A percentile compares a stretch with the other conserved stretches of the same genome.
These are phyloP conservation scores for Garrulus glandarius DNA, from an alignment of 2,797 vertebrate species.

Conservation along the genomic window DNA sequence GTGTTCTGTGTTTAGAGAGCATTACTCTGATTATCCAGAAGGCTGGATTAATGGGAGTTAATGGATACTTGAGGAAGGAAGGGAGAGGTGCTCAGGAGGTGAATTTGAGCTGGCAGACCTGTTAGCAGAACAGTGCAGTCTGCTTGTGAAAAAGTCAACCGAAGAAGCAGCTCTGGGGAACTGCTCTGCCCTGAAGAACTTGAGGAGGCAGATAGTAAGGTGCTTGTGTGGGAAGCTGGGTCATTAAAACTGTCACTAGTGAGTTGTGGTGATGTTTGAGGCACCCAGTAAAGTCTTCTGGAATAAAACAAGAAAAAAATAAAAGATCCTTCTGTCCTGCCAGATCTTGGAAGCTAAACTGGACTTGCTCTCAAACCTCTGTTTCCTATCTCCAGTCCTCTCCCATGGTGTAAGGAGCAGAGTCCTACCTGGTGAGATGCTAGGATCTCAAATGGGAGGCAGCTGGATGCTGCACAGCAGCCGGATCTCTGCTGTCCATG, in stretches of 20 bases:
- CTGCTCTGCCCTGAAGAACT: background rate
- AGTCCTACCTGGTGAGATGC: rapidly evolving
- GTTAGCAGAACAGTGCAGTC: background rate
- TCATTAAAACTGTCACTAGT: background rate
- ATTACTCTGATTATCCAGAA: constrained; percentile 26
- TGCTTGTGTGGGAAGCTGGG: background rate
- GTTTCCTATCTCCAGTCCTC: background rate
- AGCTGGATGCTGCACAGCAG: background rate
- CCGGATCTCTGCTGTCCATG: rapidly evolving
- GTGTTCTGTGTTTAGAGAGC: background rate
- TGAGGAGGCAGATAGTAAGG: background rate
- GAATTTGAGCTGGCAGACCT: background rate
- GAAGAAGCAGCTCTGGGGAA: background rate
- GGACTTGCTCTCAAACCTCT: background rate
- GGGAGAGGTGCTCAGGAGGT: background rate
- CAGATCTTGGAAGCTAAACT: background rate
- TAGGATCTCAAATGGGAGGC: background rate
- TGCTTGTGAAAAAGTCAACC: background rate
- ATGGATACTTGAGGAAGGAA: background rate
- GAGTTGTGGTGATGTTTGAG: background rate
- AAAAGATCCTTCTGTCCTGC: background rate
- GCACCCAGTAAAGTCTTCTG: background rate
- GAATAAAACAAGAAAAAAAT: background rate
- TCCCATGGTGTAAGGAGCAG: background rate
- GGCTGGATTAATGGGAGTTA: background rate